Conservation (phyloP, 2,888 invertebrate species). For the Drosophila limbata region DNA sequence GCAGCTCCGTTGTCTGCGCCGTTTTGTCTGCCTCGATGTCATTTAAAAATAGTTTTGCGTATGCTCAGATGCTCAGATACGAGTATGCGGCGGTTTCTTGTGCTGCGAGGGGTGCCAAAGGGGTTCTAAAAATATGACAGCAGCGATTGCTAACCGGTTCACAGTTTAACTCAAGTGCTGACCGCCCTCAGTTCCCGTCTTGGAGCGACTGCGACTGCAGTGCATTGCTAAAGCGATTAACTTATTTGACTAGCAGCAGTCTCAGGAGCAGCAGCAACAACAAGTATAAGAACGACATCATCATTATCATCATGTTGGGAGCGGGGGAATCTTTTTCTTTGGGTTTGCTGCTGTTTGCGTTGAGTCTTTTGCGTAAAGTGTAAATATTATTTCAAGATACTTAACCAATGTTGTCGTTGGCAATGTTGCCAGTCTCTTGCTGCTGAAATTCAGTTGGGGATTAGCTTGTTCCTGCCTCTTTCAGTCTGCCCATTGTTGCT, state of each 20-base stretch:
- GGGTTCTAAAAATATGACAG: constrained; percentile 70
- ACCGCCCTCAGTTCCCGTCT: constrained; percentile 19
- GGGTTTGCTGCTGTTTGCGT: constrained; percentile 57
- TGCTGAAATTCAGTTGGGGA: constrained; percentile 63
- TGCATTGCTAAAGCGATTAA: constrained; percentile 69
- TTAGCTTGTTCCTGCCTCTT: constrained; percentile 58
- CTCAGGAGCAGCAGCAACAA: constrained; percentile 10
- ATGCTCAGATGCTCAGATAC: background rate
- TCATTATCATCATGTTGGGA: constrained; percentile 1
- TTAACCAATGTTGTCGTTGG: constrained; percentile 71
- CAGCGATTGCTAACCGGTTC: constrained; percentile 53
- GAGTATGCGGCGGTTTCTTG: background rate
- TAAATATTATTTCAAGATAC: constrained; percentile 80
- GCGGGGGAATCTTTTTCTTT: constrained; percentile 22
- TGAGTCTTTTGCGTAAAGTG: constrained; percentile 73
- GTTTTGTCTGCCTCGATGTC: constrained; percentile 69
- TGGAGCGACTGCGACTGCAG: constrained; percentile 7
- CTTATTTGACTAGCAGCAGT: constrained; percentile 62
- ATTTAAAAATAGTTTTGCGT: constrained; percentile 72
- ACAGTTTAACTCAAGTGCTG: constrained; percentile 52
- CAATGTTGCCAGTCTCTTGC: constrained; percentile 35
- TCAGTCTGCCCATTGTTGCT: constrained; percentile 17
- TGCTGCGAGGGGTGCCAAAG: constrained; percentile 3
- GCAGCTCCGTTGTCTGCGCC: constrained; percentile 51
- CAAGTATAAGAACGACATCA: constrained; percentile 1